phyloP scores from a whole-genome alignment of 2,113 vertebrate species.

The Anarhynchus alexandrinus region DNA sequence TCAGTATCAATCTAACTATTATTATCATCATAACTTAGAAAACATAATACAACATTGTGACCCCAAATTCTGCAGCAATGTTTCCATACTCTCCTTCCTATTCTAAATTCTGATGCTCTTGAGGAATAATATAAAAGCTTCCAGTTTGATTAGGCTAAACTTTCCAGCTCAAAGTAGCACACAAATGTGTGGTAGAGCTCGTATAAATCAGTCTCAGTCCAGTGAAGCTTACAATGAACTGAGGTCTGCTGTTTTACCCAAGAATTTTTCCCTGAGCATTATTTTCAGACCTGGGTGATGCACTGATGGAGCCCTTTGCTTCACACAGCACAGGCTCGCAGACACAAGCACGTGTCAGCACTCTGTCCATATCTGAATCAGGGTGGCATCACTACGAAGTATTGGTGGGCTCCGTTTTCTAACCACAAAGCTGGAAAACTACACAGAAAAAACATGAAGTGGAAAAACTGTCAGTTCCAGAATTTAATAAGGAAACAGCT shows the following conservation, averaged over 20 bases:
- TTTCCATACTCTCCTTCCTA: background rate
- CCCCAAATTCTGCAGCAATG: background rate
- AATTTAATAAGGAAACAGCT: background rate
- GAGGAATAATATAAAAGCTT: background rate
- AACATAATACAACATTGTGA: background rate
- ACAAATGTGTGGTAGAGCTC: background rate
- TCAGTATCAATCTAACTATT: background rate
- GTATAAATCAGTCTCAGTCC: background rate
- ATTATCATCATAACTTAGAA: background rate
- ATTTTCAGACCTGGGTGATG: background rate
- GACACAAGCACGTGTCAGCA: background rate
- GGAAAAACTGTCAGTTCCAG: background rate
- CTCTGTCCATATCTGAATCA: background rate
- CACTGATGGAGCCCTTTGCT: background rate
- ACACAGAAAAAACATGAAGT: background rate
- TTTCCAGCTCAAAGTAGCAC: background rate
- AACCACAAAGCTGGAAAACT: background rate
- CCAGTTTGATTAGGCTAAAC: background rate
- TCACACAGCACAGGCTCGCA: background rate
- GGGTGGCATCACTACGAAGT: background rate
- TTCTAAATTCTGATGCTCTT: background rate
- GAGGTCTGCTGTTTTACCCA: background rate
- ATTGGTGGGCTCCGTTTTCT: slow-evolving; percentile 14
- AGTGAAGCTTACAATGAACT: background rate
- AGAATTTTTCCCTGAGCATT: background rate